A percentile compares a stretch with the other conserved stretches of the same genome.
Conservation (phyloP, 1,140 invertebrate genomes). For the Eupristina koningsbergeri region DNA sequence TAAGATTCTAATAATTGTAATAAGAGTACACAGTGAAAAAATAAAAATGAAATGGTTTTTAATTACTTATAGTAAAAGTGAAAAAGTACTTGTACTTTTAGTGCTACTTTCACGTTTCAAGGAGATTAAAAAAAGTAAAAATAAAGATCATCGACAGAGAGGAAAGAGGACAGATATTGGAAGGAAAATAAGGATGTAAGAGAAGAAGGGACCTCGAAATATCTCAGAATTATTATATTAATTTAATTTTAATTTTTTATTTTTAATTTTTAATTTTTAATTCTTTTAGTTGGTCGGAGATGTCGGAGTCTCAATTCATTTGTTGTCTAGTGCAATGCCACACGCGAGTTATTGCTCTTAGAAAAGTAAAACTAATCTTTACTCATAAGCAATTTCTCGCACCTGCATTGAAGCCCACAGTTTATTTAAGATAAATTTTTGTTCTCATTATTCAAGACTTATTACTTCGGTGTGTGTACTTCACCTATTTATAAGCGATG, state of each 20-base stretch:
- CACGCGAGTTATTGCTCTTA: constrained; percentile 49
- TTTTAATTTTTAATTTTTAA: too few relatives aligned
- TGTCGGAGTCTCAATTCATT: constrained; percentile 10
- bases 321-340: background rate
- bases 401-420: constrained; percentile 32
- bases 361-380: constrained; percentile 44
- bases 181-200: background rate
- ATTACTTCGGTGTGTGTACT: background rate
- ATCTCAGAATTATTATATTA: constrained; percentile 67
- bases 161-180: background rate
- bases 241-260: constrained; percentile 71
- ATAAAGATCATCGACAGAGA: background rate
- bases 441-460: constrained; percentile 13
- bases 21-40: too few relatives aligned
- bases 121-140: constrained; percentile 55
- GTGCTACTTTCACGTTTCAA: constrained; percentile 42
- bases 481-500: background rate
- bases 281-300: constrained; percentile 57
- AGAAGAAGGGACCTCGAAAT: constrained; percentile 42
- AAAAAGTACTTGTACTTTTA: constrained; percentile 66
- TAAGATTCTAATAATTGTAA: too few relatives aligned
- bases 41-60: too few relatives aligned
- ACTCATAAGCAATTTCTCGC: constrained; percentile 43
- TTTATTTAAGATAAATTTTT: constrained; percentile 12
- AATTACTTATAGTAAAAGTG: too few relatives aligned